Base-by-base conservation (phyloP, 2,113 vertebrate genomes). In the Leptodactylus fuscus region DNA sequence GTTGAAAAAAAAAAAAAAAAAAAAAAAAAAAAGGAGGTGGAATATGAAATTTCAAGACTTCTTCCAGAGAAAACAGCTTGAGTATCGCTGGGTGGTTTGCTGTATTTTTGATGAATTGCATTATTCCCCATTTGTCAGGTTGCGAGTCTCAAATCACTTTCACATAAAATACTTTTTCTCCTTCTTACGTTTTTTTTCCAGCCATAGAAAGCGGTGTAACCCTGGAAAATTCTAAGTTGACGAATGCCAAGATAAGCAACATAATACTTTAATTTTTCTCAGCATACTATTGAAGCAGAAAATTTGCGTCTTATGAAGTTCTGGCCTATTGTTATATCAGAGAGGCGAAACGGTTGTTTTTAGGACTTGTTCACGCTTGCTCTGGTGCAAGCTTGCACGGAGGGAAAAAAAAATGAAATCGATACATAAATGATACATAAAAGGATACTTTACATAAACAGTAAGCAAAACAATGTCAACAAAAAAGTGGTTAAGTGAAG, bases 71-170 rank as follows among this genome's bases (percentile, higher is more conserved):
- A 81, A 86, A 86, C 65, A 86, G 24, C n/a, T 34, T 24, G 36
- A 48, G 53, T 20, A 73, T 48, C 67, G 18, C 67, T 8, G 65
- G 80, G 84, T 18, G 84, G 76, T 73, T 86, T 86, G 65, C 84
- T 60, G 77, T 41, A 67, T 16, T 48, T 81, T 86, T 86, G 84
- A 86, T 86, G 81, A 86, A 86, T 81, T 81, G 77, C 84, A 81
- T 53, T 22, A 81, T 86, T 86, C 55, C 84, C 84, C 75, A 55
- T 58, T 81, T 69, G 84, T 81, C 77, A 60, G 65, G 36, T 73
- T 81, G 77, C 27, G 6, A 58, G 84, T 60, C 62, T 86, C 65
- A 73, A 86, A 86, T 86, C 84, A 71, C 84, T 38, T 73, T 79
- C 65, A 86, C 51, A 73, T 58, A 81, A 81, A 81, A 53, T 71